Evolutionary conservation across 2,888 invertebrate species (phyloP).

Genomic region (Netelia virgata): DNA sequence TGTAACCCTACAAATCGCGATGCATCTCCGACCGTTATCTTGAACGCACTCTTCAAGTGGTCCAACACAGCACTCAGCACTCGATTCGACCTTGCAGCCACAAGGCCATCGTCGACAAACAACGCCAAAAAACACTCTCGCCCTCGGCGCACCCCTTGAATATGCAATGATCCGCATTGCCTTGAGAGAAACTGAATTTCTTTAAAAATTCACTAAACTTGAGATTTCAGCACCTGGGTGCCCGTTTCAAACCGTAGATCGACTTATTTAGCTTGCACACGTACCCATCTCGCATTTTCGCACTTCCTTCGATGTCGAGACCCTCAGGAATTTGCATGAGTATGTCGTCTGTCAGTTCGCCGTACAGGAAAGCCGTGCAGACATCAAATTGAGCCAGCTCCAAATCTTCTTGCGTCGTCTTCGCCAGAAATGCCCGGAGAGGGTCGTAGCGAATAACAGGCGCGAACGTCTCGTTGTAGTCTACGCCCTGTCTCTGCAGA

Average conservation of each 20-base stretch:
- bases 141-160: conserved; percentile 34
- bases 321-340: conserved; percentile 37
- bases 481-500: conserved; percentile 32
- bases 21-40: conserved; percentile 48
- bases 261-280: conserved; percentile 62
- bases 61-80: conserved; percentile 53
- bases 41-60: conserved; percentile 56
- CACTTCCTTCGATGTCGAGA: background rate
- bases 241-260: conserved; percentile 64
- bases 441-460: conserved; percentile 40
- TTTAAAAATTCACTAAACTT: conserved; percentile 56
- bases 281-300: background rate
- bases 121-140: conserved; percentile 52
- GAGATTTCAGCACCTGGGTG: conserved; percentile 65
- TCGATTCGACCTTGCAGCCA: conserved; percentile 57
- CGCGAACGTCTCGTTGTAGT: conserved; percentile 41
- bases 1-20: conserved; percentile 57
- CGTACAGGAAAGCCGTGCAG: conserved; percentile 38
- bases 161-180: conserved; percentile 47
- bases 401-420: conserved; percentile 9
- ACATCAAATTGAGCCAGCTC: conserved; percentile 47
- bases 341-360: conserved; percentile 43
- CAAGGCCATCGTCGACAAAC: conserved; percentile 65
- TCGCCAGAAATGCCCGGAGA: conserved; percentile 25
- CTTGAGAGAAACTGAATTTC: conserved; percentile 43